phyloP scores from a whole-genome alignment of 2,888 invertebrate genomes.

The Trimorus sp. region DNA sequence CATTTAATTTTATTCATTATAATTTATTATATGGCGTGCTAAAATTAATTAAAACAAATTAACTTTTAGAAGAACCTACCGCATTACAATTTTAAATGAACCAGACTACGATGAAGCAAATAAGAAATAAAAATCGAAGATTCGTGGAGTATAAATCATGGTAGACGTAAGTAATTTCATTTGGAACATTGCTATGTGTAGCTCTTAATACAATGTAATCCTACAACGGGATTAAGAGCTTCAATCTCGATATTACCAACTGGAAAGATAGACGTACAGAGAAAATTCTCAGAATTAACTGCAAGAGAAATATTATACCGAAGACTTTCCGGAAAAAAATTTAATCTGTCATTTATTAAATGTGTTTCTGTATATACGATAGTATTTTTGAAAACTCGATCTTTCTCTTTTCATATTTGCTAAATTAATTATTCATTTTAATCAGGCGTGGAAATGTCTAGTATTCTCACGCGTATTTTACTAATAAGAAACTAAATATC shows the following conservation, averaged over 20 bases:
- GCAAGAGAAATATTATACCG: slow-evolving; percentile 42
- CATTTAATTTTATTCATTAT: not conserved
- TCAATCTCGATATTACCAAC: slow-evolving; percentile 62
- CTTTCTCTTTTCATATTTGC: not conserved
- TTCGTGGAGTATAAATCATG: slow-evolving; percentile 48
- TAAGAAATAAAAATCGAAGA: slow-evolving; percentile 32
- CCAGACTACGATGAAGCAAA: slow-evolving; percentile 2
- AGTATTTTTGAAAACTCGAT: too few species aligned
- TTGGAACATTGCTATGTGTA: slow-evolving; percentile 55
- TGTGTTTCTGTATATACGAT: too few species aligned
- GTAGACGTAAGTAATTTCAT: slow-evolving; percentile 61
- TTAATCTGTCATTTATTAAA: not conserved
- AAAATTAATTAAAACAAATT: too few species aligned
- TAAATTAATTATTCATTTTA: not conserved
- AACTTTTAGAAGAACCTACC: not conserved
- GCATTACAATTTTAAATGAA: slow-evolving; percentile 27
- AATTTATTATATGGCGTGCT: too few species aligned
- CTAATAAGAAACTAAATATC: not conserved
- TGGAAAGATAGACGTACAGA: slow-evolving; percentile 48
- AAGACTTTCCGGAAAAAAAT: not conserved
- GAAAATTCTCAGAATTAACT: slow-evolving; percentile 61
- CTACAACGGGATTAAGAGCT: slow-evolving; percentile 64
- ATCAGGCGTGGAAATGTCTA: not conserved
- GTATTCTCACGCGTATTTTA: not conserved
- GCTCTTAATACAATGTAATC: slow-evolving; percentile 65